A percentile compares a stretch with the other conserved stretches of the same genome.
Evolutionary conservation across 1,140 invertebrate genomes (phyloP).

Genomic region (Tetranychus cinnabarinus): DNA sequence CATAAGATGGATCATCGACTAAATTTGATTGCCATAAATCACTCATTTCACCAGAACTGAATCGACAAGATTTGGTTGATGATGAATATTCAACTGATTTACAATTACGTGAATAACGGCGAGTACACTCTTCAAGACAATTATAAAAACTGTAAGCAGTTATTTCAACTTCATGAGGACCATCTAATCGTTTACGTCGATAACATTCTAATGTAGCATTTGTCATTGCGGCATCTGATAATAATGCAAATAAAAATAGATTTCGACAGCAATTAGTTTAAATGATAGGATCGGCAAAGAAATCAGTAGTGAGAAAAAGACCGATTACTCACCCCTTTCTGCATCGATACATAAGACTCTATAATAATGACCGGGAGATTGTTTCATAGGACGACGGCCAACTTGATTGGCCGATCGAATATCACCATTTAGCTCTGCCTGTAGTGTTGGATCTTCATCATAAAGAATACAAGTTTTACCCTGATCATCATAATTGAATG

Average conservation of each 20-base stretch:
- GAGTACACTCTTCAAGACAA: slow-evolving; percentile 61
- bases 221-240: slow-evolving; percentile 11
- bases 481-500: slow-evolving; percentile 67
- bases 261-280: not conserved
- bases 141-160: slow-evolving; percentile 58
- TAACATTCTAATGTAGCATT: slow-evolving; percentile 60
- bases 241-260: not conserved
- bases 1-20: slow-evolving; percentile 65
- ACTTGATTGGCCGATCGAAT: not conserved
- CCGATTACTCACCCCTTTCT: slow-evolving; percentile 15
- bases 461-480: slow-evolving; percentile 56
- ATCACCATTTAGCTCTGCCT: not conserved
- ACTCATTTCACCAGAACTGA: slow-evolving; percentile 44
- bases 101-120: slow-evolving; percentile 31
- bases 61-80: slow-evolving; percentile 48
- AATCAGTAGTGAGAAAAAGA: not conserved
- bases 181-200: slow-evolving; percentile 52
- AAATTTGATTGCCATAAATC: slow-evolving; percentile 26
- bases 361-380: slow-evolving; percentile 15
- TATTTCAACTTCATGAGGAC: slow-evolving; percentile 67
- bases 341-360: slow-evolving; percentile 14
- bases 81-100: slow-evolving; percentile 64
- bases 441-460: slow-evolving; percentile 38
- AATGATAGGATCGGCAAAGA: not conserved
- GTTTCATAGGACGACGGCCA: slow-evolving; percentile 8